Evolutionary conservation across 2,888 invertebrate genomes (phyloP).

Genomic region (Dolomedes plantarius): DNA sequence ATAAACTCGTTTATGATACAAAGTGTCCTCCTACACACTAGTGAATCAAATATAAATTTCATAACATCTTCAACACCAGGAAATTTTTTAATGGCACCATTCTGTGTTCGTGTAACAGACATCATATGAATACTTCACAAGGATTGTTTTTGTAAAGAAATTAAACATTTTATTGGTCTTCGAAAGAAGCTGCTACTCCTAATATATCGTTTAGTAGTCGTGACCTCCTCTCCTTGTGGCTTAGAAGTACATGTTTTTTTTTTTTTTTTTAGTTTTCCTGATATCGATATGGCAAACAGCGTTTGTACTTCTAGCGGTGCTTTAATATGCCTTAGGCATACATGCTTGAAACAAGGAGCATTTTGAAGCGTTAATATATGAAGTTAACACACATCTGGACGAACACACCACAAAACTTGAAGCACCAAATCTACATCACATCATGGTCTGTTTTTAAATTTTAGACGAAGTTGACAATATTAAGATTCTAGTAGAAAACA

Average conservation of each 20-base stretch:
- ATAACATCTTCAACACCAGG: background rate
- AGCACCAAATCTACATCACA: background rate
- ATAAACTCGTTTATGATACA: too few relatives aligned
- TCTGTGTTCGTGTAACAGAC: background rate
- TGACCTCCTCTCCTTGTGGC: background rate
- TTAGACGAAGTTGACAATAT: background rate
- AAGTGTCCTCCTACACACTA: too few relatives aligned
- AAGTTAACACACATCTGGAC: background rate
- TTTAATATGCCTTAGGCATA: background rate
- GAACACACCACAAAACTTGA: background rate
- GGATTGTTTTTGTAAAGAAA: too few relatives aligned
- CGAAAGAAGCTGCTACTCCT: background rate
- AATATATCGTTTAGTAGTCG: background rate
- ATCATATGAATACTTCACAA: too few relatives aligned
- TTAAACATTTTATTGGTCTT: background rate
- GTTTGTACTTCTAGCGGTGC: conserved; percentile 12
- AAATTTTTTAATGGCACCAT: background rate
- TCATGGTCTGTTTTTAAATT: background rate
- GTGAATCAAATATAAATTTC: background rate
- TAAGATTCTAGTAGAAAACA: background rate
- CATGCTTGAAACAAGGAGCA: background rate
- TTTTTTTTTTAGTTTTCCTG: background rate
- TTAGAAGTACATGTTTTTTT: background rate
- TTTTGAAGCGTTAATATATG: background rate
- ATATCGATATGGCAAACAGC: background rate